Evolutionary conservation across 2,888 invertebrate genomes (phyloP).

Genomic region (Ditula angustiorana): DNA sequence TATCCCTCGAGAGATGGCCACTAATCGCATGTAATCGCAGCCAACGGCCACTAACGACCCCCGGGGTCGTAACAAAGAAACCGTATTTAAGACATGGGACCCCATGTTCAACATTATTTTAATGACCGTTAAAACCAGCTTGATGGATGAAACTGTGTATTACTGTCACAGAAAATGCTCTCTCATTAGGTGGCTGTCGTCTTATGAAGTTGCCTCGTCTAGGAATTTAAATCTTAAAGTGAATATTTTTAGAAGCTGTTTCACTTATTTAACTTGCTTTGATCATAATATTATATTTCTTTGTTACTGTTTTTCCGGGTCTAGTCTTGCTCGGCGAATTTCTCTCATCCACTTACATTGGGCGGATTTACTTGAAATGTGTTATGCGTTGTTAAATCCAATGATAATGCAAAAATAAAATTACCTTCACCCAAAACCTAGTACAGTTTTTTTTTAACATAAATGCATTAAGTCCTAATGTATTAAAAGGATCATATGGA

Average conservation of each 20-base stretch:
- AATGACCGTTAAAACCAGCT: constrained; percentile 13
- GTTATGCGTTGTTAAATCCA: no score
- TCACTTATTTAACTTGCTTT: no score
- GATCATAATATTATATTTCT: no score
- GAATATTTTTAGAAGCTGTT: neutral
- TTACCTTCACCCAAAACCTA: no score
- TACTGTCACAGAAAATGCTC: neutral
- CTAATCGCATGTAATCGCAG: constrained; percentile 44
- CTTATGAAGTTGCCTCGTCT: neutral
- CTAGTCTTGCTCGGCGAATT: no score
- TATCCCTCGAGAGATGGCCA: constrained; percentile 33
- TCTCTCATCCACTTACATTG: no score
- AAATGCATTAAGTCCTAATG: no score
- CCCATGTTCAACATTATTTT: constrained; percentile 16
- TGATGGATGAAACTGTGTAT: constrained; percentile 2
- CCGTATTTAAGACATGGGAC: constrained; percentile 22
- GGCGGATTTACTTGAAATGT: no score
- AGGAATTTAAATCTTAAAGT: neutral
- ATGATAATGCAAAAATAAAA: no score
- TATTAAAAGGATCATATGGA: no score
- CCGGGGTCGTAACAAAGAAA: constrained; percentile 20
- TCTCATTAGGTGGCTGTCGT: constrained; percentile 1
- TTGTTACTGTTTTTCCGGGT: no score
- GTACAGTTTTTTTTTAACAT: no score
- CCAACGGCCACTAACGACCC: constrained; percentile 36